Evolutionary conservation across 2,888 invertebrate genomes (phyloP).

Genomic region (Philaethria dido): DNA sequence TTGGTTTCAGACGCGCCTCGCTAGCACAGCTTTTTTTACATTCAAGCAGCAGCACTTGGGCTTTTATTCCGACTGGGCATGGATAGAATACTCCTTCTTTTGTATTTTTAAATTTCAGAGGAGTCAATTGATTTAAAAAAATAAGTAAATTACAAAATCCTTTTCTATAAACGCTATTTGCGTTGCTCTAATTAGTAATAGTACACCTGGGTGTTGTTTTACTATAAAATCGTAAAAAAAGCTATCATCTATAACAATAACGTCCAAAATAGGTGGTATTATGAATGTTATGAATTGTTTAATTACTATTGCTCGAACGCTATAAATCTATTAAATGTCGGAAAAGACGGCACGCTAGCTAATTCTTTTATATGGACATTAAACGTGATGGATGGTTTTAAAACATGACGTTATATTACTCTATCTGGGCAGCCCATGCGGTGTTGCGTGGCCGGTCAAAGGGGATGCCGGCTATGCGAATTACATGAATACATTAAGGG

Average conservation of each 20-base stretch:
- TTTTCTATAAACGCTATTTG: constrained; percentile 24
- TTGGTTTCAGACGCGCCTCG: constrained; percentile 66
- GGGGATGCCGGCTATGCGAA: constrained; percentile 83
- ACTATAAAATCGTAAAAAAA: neutral
- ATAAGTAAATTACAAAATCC: constrained; percentile 39
- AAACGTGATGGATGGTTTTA: constrained; percentile 83
- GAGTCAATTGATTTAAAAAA: constrained; percentile 64
- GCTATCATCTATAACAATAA: neutral
- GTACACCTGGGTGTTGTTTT: neutral
- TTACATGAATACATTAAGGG: constrained; percentile 84
- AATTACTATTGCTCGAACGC: constrained; percentile 25
- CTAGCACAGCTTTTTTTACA: constrained; percentile 74
- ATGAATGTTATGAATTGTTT: constrained; percentile 26
- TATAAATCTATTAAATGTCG: constrained; percentile 53
- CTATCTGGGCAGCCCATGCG: constrained; percentile 77
- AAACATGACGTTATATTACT: constrained; percentile 82
- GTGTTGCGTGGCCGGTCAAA: constrained; percentile 83
- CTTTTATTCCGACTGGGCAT: constrained; percentile 69
- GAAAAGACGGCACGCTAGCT: constrained; percentile 67
- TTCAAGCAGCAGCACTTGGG: constrained; percentile 76
- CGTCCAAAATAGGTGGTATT: constrained; percentile 3
- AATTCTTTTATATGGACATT: constrained; percentile 80
- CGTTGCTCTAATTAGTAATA: neutral
- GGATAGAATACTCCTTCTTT: constrained; percentile 66
- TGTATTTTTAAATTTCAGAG: constrained; percentile 69